These are phyloP conservation scores for Holcopasites calliopsidis DNA, from an alignment of 1,140 invertebrate genomes.

Conservation along the genomic window DNA sequence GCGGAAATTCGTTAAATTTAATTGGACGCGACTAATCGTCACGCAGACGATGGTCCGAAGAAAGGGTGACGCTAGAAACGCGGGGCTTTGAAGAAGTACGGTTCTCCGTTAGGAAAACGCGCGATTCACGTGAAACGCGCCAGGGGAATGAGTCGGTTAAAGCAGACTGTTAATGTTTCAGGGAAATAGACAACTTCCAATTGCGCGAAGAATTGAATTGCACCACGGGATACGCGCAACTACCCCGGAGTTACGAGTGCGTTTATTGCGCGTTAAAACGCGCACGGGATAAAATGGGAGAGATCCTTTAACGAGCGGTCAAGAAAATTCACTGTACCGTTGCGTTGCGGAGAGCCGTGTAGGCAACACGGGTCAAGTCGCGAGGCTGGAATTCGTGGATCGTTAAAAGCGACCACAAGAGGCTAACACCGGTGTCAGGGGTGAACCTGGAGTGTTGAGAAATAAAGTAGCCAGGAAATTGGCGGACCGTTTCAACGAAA, in stretches of 20 bases:
- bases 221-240: not conserved
- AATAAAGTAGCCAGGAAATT: constrained; percentile 11
- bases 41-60: constrained; percentile 29
- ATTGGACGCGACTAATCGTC: constrained; percentile 75
- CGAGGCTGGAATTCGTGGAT: constrained; percentile 35
- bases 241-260: not conserved
- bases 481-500: no score
- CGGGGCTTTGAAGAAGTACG: not conserved
- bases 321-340: constrained; percentile 21
- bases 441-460: not conserved
- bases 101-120: not conserved
- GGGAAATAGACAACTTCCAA: not conserved
- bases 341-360: not conserved
- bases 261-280: constrained; percentile 5
- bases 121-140: not conserved
- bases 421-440: not conserved
- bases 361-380: constrained; percentile 21
- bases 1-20: constrained; percentile 77
- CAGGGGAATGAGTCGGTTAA: constrained; percentile 8
- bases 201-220: not conserved
- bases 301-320: constrained; percentile 20
- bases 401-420: constrained; percentile 21
- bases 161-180: no score
- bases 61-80: constrained; percentile 1
- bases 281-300: not conserved